A percentile compares a stretch with the other conserved stretches of the same genome.
Evolutionary conservation across 2,113 vertebrate genomes (phyloP).

Genomic region (Apistogramma diplotaenia): DNA sequence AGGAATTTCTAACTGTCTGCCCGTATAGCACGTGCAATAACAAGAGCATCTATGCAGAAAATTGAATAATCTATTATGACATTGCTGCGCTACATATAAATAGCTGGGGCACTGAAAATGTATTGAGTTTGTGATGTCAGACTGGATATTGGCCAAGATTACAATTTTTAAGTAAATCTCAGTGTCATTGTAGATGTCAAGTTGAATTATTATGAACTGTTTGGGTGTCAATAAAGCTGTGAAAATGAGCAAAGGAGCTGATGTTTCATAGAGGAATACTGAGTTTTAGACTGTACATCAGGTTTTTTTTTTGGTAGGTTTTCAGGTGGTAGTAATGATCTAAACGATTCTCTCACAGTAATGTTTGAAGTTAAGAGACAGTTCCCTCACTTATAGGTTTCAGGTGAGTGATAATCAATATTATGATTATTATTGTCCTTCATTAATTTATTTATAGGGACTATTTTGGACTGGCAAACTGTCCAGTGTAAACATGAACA

Average conservation of each 20-base stretch:
- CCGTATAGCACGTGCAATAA: background rate
- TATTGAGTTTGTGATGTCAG: background rate
- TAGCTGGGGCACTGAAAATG: background rate
- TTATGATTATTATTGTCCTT: background rate
- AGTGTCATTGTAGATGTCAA: too few relatives aligned
- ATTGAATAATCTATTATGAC: background rate
- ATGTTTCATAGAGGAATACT: background rate
- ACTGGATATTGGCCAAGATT: background rate
- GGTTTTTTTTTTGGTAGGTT: background rate
- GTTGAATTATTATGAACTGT: too few relatives aligned
- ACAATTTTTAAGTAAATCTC: too few relatives aligned
- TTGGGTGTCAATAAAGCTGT: too few relatives aligned
- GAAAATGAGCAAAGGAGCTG: too few relatives aligned
- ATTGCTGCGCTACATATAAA: background rate
- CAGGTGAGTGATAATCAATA: background rate
- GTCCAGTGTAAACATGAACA: too few relatives aligned
- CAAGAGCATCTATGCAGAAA: background rate
- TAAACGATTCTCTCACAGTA: background rate
- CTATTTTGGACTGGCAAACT: too few relatives aligned
- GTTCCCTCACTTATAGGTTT: too few relatives aligned
- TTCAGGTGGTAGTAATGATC: background rate
- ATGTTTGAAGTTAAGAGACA: background rate
- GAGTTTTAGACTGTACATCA: background rate
- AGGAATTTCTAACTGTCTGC: background rate
- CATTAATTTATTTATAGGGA: too few relatives aligned